These are phyloP conservation scores for Drosophila macrospina DNA, from an alignment of 2,888 invertebrate species.

Conservation along the genomic window DNA sequence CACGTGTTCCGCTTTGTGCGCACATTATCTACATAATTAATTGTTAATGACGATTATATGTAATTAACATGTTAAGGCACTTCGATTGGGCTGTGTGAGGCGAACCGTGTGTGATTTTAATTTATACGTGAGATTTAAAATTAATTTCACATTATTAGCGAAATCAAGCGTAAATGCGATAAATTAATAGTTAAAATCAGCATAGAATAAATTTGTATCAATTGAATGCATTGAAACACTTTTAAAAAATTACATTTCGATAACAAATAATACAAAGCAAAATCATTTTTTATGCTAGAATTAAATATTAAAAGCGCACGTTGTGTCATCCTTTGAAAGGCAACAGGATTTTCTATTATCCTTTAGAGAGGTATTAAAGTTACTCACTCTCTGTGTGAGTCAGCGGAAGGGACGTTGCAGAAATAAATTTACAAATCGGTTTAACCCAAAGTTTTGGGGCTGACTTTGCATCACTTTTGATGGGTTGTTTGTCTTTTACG, in stretches of 20 bases:
- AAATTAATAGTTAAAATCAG: slow-evolving; percentile 72
- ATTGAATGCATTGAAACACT: slow-evolving; percentile 14
- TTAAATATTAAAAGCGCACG: slow-evolving; percentile 46
- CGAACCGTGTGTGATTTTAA: slow-evolving; percentile 47
- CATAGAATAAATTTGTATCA: slow-evolving; percentile 18
- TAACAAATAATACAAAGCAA: slow-evolving; percentile 9
- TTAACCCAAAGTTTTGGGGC: slow-evolving; percentile 52
- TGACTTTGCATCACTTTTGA: slow-evolving; percentile 44
- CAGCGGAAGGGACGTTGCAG: slow-evolving; percentile 26
- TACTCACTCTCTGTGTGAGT: background rate
- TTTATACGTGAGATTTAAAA: slow-evolving; percentile 64
- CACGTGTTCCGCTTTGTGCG: slow-evolving; percentile 1
- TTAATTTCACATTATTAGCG: slow-evolving; percentile 67
- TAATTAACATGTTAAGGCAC: slow-evolving; percentile 59
- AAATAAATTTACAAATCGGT: slow-evolving; percentile 69
- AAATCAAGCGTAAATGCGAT: slow-evolving; percentile 74
- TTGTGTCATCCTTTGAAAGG: slow-evolving; percentile 2
- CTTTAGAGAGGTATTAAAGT: slow-evolving; percentile 31
- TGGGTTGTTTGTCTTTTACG: slow-evolving; percentile 68
- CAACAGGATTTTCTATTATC: slow-evolving; percentile 23
- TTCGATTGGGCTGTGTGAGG: background rate
- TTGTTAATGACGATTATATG: slow-evolving; percentile 72
- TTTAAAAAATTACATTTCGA: slow-evolving; percentile 22
- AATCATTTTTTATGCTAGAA: slow-evolving; percentile 14
- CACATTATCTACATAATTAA: slow-evolving; percentile 70